Conservation (phyloP, 2,888 invertebrate genomes). For the Cosmia pyralina region DNA sequence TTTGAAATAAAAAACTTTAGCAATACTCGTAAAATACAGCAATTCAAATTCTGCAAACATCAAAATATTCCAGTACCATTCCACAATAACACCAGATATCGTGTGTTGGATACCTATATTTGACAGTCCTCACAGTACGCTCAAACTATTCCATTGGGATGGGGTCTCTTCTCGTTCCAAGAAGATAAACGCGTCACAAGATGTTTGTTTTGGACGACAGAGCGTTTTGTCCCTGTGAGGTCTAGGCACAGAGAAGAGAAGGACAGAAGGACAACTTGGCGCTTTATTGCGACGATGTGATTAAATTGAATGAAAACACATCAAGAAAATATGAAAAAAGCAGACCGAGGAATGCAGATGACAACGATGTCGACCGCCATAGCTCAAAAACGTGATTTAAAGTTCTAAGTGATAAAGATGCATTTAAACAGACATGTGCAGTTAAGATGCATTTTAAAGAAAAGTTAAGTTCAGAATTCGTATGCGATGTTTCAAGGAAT, state of each 20-base stretch:
- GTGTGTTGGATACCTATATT: slow-evolving; percentile 24
- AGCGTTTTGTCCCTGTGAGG: slow-evolving; percentile 38
- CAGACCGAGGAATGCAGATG: no score
- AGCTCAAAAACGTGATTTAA: no score
- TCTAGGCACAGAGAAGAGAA: not conserved
- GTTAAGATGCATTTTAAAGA: no score
- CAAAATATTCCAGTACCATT: slow-evolving; percentile 13
- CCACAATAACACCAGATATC: not conserved
- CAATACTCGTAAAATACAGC: no score
- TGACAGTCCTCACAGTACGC: slow-evolving; percentile 22
- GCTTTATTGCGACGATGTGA: not conserved
- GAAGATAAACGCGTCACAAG: slow-evolving; percentile 51
- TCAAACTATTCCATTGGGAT: slow-evolving; percentile 38
- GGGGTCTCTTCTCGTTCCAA: slow-evolving; percentile 28
- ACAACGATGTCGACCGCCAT: no score
- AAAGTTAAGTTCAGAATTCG: no score
- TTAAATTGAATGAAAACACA: no score
- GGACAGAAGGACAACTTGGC: not conserved
- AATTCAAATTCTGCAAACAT: not conserved
- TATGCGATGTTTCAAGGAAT: no score
- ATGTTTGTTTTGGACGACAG: slow-evolving; percentile 51
- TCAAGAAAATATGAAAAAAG: no score
- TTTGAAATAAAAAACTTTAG: not conserved
- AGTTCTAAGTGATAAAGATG: no score
- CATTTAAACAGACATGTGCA: no score